phyloP scores from a whole-genome alignment of 92 coral and sea anemone genomes.

The Galaxea fascicularis region DNA sequence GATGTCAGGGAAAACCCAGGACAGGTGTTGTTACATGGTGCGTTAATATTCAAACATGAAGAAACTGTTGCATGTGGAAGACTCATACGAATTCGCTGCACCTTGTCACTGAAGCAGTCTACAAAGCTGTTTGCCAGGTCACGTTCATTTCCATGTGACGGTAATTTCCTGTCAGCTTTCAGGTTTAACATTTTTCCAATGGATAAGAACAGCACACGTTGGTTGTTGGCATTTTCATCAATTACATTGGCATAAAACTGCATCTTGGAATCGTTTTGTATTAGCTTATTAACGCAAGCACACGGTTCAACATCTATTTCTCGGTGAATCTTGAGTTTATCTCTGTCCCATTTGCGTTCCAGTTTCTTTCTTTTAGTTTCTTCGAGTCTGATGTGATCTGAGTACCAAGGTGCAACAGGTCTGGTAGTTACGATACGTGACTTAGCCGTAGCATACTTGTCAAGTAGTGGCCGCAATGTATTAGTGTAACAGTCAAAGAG shows the following conservation, averaged over 20 bases:
- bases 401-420: too few relatives aligned
- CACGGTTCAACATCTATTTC: constrained; percentile 8
- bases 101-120: constrained; percentile 53
- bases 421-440: too few relatives aligned
- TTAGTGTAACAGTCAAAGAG: too few relatives aligned
- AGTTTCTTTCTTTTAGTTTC: too few relatives aligned
- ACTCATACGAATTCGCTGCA: constrained; percentile 33
- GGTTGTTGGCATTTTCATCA: constrained; percentile 50
- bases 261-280: constrained; percentile 51
- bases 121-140: constrained; percentile 56
- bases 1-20: constrained; percentile 8
- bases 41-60: too few relatives aligned
- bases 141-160: constrained; percentile 22
- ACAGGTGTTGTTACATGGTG: constrained; percentile 24
- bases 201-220: constrained; percentile 28
- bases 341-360: constrained; percentile 39
- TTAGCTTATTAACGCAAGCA: constrained; percentile 46
- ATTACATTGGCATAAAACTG: constrained; percentile 37
- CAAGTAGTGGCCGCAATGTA: too few relatives aligned
- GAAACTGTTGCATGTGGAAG: constrained; percentile 30
- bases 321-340: constrained; percentile 39
- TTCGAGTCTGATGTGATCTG: too few relatives aligned
- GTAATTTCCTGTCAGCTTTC: too few relatives aligned
- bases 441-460: too few relatives aligned
- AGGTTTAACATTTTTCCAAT: constrained; percentile 46